Evolutionary conservation across 2,113 vertebrate genomes (phyloP), one percentile per base, ranked within the genome.

Genomic region (Oreochromis spilurus): DNA sequence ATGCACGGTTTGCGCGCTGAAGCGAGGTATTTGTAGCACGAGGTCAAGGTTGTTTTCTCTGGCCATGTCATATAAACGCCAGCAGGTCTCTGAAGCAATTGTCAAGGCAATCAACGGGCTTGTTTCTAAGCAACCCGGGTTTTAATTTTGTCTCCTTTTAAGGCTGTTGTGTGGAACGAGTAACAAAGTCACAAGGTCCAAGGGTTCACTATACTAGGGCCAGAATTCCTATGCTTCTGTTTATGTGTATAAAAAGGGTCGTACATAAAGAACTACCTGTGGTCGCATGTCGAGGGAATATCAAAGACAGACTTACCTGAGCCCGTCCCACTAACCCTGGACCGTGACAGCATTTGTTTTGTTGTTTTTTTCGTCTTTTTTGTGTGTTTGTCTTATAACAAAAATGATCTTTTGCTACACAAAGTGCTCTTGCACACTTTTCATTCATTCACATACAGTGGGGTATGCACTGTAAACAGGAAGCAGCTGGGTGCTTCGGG

Each of bases 71-170:
- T 88, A 58, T 81, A 82, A 91, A 91, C 82, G 87, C 40, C 19
- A 79, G 78, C 52, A 16, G 82, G 84, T 87, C 87, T 82, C 83
- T 90, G 54, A 79, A 81, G 80, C 50, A 82, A 78, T 90, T 81
- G 36, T 87, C 4, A 2, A 50, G 80, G 36, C 83, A 78, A 88
- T 82, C 77, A 86, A 87, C 21, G 2, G 34, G 55, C 84, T 89
- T 90, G 91, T 93, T 93, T 88, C 91, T 86, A 88, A 85, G 89
- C 87, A 93, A 93, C 89, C 14, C 9, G 2, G 38, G 12, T 65
- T 89, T 91, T 92, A 60, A 84, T 83, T 85, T 89, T 21, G 3
- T 77, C 2, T 84, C 82, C 84, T 81, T 87, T 81, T 43, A 57
- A 83, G 72, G 77, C 2, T 3, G 7, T 31, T 36, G 14, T 62